These are phyloP conservation scores for Neolamprologus brichardi DNA, from an alignment of 2,113 vertebrate species.

Conservation along the genomic window DNA sequence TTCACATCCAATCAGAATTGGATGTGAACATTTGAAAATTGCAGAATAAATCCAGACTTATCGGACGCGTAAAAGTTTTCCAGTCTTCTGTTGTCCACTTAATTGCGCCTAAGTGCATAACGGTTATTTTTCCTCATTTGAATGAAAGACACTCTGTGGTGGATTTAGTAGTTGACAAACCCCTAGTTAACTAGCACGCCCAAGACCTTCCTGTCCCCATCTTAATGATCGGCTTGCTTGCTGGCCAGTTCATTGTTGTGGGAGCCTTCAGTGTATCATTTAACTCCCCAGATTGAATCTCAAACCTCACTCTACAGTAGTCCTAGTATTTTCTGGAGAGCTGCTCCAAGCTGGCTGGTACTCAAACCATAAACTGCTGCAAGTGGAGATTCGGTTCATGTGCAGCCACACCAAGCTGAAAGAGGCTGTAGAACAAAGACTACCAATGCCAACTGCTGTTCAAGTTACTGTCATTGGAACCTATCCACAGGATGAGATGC, in stretches of 20 bases:
- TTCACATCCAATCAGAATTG: background rate
- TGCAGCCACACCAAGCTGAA: too few relatives aligned
- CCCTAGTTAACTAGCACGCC: background rate
- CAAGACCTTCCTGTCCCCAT: background rate
- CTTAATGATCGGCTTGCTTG: background rate
- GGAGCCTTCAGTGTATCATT: background rate
- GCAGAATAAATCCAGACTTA: background rate
- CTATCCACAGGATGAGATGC: background rate
- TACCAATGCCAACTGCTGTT: background rate
- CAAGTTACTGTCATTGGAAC: background rate
- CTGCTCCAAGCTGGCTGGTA: background rate
- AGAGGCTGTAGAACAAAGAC: background rate
- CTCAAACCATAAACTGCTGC: background rate
- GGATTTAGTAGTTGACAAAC: background rate
- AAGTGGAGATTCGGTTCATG: background rate
- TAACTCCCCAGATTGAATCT: background rate
- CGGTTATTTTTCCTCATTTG: background rate
- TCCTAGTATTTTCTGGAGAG: background rate
- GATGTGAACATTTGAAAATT: background rate
- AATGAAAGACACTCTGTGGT: rapidly evolving
- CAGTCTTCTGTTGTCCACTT: background rate
- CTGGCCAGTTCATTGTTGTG: background rate
- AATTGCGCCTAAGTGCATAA: background rate
- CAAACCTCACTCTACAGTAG: background rate
- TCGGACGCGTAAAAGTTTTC: background rate